A percentile compares a stretch with the other conserved stretches of the same genome.
phyloP scores from a whole-genome alignment of 2,888 invertebrate species.

The Griposia aprilina region DNA sequence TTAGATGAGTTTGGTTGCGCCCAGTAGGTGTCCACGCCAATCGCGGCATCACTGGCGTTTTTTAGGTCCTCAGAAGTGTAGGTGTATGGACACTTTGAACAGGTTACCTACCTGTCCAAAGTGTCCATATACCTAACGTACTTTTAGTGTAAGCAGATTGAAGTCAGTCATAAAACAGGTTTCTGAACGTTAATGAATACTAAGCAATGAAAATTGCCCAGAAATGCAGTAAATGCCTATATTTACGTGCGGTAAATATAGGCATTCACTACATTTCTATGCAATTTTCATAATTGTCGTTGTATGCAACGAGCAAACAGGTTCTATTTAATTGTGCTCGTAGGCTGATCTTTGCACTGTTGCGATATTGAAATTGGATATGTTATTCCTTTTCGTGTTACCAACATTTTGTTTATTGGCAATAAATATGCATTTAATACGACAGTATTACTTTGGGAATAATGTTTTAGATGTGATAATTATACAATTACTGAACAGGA shows the following conservation, averaged over 20 bases:
- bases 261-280: constrained; percentile 32
- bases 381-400: constrained; percentile 45
- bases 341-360: constrained; percentile 53
- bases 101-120: too few relatives aligned
- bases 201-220: constrained; percentile 18
- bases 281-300: constrained; percentile 47
- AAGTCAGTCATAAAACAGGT: not conserved
- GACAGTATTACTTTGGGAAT: not conserved
- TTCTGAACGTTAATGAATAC: constrained; percentile 1
- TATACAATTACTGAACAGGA: not conserved
- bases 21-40: too few relatives aligned
- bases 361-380: constrained; percentile 52
- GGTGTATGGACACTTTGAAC: too few relatives aligned
- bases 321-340: constrained; percentile 45
- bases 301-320: constrained; percentile 35
- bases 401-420: constrained; percentile 26
- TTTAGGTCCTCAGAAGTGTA: too few relatives aligned
- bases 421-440: constrained; percentile 22
- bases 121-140: too few relatives aligned
- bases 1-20: too few relatives aligned
- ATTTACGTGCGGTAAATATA: constrained; percentile 31
- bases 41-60: too few relatives aligned
- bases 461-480: constrained; percentile 3
- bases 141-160: too few relatives aligned
- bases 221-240: constrained; percentile 28